Evolutionary conservation across 2,113 vertebrate species (phyloP).

Genomic region (Pygoscelis antarcticus): DNA sequence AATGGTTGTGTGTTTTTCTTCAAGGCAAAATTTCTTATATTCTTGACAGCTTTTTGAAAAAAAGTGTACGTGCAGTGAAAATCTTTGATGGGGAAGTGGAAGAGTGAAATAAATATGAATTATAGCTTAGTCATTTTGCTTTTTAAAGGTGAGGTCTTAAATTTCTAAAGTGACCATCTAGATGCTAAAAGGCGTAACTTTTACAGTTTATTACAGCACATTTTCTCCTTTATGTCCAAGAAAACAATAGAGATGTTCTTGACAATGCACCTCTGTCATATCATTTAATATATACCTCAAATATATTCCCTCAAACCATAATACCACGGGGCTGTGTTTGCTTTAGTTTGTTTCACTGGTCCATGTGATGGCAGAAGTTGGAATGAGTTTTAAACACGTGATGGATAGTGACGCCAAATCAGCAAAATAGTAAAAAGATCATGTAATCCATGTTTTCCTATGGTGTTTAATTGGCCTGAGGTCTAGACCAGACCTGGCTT

Average conservation of each 20-base stretch:
- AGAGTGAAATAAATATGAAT: slow-evolving; percentile 1
- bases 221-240: slow-evolving; percentile 24
- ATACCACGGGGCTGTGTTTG: neutral
- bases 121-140: neutral
- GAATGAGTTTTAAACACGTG: neutral
- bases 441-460: neutral
- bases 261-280: neutral
- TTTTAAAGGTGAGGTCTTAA: slow-evolving; percentile 21
- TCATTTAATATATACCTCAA: neutral
- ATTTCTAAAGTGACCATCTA: slow-evolving; percentile 4
- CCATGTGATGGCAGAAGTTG: neutral
- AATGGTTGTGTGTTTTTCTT: neutral
- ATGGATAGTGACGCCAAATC: neutral
- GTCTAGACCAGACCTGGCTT: neutral
- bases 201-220: slow-evolving; percentile 5
- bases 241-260: neutral
- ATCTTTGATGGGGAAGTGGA: neutral
- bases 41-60: neutral
- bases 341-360: neutral
- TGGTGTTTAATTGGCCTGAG: neutral
- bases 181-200: neutral
- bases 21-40: neutral
- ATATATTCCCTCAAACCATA: neutral
- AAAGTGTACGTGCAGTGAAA: neutral
- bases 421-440: neutral